Conservation (phyloP, 2,113 vertebrate genomes). For the Sinosuthora webbiana region DNA sequence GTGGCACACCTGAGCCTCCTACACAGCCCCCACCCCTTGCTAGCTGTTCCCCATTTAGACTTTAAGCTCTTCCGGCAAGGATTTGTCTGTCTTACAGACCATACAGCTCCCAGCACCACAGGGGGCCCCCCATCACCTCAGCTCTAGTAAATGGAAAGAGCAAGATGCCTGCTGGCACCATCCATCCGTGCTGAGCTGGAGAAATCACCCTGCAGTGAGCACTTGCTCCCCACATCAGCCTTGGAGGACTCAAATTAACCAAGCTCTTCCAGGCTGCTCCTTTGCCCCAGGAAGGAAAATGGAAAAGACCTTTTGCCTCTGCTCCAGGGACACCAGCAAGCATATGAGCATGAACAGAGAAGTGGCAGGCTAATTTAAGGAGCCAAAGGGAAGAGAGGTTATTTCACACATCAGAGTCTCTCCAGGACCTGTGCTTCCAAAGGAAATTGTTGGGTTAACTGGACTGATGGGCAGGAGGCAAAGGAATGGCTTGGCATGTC, state of each 20-base stretch:
- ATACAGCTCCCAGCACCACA: background rate
- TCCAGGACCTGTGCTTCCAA: background rate
- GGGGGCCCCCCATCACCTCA: constrained; percentile 10
- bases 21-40: background rate
- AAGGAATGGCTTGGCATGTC: background rate
- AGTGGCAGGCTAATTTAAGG: background rate
- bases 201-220: background rate
- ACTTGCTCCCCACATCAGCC: background rate
- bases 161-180: constrained; percentile 29
- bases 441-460: background rate
- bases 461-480: background rate
- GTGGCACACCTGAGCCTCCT: background rate
- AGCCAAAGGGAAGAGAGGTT: background rate
- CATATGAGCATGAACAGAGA: background rate
- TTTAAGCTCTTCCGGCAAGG: constrained; percentile 49
- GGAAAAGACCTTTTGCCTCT: background rate
- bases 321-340: background rate
- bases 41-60: constrained; percentile 18
- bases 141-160: background rate
- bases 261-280: background rate
- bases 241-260: background rate
- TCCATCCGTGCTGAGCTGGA: background rate
- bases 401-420: background rate
- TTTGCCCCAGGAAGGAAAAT: background rate
- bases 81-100: constrained; percentile 21